Evolutionary conservation across 2,113 vertebrate species (phyloP).

Genomic region (Nerophis lumbriciformis): DNA sequence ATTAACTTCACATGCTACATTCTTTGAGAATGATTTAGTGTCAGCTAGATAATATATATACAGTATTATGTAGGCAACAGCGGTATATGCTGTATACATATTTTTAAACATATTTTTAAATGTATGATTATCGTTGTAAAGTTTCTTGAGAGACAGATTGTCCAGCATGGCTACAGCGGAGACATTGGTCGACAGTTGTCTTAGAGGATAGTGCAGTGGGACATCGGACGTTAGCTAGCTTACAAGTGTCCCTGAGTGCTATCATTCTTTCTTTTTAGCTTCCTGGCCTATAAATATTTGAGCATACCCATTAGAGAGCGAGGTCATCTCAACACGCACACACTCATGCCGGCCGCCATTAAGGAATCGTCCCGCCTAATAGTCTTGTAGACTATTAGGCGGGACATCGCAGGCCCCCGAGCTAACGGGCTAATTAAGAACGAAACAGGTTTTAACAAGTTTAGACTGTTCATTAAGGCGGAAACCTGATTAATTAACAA

Average conservation of each 20-base stretch:
- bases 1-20: no score
- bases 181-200: no score
- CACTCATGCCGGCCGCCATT: conserved; percentile 20
- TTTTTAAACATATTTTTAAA: no score
- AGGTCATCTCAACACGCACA: conserved; percentile 52
- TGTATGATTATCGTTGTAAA: no score
- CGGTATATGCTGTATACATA: no score
- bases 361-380: conserved; percentile 45
- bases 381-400: conserved; percentile 39
- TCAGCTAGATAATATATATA: no score
- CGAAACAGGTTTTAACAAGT: conserved; percentile 61
- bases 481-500: conserved; percentile 60
- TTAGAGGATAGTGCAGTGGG: no score
- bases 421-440: conserved; percentile 58
- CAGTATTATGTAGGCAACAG: no score
- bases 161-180: no score
- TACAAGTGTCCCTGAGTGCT: conserved; percentile 47
- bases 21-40: no score
- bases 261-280: conserved; percentile 53
- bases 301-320: conserved; percentile 57
- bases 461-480: conserved; percentile 59
- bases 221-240: not conserved
- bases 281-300: conserved; percentile 66
- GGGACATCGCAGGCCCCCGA: conserved; percentile 39
- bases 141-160: no score